Percentiles rank a stretch among this genome's conserved stretches.
These are phyloP conservation scores for Spinus pinus DNA, from an alignment of 2,797 vertebrate genomes.

Conservation along the genomic window DNA sequence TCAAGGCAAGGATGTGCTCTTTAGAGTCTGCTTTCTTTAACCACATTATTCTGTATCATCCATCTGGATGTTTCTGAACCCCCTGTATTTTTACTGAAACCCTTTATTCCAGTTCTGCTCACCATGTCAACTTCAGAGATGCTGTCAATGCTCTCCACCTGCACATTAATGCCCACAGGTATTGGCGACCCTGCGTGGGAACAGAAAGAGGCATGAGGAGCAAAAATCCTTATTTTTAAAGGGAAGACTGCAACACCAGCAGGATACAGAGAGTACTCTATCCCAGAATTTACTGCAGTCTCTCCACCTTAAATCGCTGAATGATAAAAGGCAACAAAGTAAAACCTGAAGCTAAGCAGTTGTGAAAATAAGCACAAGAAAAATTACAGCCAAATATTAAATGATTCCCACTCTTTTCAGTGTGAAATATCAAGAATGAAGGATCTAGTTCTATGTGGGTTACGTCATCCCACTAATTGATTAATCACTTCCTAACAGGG, in stretches of 20 bases:
- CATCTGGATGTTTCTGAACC: background rate
- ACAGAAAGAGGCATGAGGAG: constrained; percentile 9
- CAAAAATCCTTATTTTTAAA: background rate
- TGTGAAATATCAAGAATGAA: background rate
- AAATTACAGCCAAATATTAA: background rate
- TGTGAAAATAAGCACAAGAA: background rate
- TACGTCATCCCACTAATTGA: background rate
- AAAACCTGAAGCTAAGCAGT: background rate
- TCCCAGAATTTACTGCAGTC: background rate
- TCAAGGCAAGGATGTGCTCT: background rate
- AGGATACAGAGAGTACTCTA: background rate
- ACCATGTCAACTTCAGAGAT: constrained; percentile 94
- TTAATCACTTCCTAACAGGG: background rate
- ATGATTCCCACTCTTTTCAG: background rate
- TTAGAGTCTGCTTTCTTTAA: background rate
- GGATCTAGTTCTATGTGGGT: background rate
- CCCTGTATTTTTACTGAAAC: background rate
- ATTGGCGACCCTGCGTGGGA: constrained; percentile 83
- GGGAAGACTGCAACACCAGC: background rate
- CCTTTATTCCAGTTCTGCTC: background rate
- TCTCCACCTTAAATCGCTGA: background rate
- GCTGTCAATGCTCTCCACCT: constrained; percentile 92
- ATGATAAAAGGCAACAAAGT: background rate
- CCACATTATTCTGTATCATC: background rate
- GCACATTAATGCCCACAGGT: constrained; percentile 89